Base-by-base conservation (phyloP, 1,140 invertebrate genomes). In the Drosophila nigrodunni region DNA sequence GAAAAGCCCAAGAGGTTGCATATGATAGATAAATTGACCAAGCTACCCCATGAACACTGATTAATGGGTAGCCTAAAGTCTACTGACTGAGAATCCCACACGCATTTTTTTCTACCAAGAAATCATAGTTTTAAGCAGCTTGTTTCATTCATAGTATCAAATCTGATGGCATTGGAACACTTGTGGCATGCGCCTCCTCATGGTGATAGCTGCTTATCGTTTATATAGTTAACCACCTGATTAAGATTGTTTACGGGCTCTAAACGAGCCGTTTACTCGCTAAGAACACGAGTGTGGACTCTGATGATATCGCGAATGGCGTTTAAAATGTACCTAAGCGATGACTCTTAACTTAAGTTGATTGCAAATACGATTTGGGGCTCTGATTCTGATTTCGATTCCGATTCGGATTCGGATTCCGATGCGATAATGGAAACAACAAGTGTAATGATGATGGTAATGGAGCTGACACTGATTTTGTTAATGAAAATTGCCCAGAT, bases 171-270 rank as follows among this genome's bases (percentile, higher is more conserved):
- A 41, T 57, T 21, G 54, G 54, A 43, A 10, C 9, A 21, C 15
- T n/a, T 57, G 34, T 3, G 52, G 52, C 52, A 54, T 54, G 52
- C 52, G 52, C 13, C 54, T 57, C 10, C 35, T 35, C 8, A 57
- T 57, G 35, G 37, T 41, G 54, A 57, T 57, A 21, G 54, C 9
- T 39, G 11, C 37, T 41, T 57, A 57, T 57, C 54, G 54, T 34
- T 49, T n/a, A 52, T 52, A 52, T 52, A n/a, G 13, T 9, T 54
- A 10, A 9, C 21, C 54, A 21, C 54, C 18, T 57, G 54, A 57
- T 57, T 57, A 57, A 21, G 18, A 57, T 57, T 57, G 54, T 57
- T 57, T 30, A 30, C 25, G 25, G 25, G 25, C 6, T 30, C 25
- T 30, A 30, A 0, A 30, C 25, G 25, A 30, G 37, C 37, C 54